Evolutionary conservation across 2,888 invertebrate genomes (phyloP), one percentile per base, ranked within the genome.

Genomic region (Aromia moschata): DNA sequence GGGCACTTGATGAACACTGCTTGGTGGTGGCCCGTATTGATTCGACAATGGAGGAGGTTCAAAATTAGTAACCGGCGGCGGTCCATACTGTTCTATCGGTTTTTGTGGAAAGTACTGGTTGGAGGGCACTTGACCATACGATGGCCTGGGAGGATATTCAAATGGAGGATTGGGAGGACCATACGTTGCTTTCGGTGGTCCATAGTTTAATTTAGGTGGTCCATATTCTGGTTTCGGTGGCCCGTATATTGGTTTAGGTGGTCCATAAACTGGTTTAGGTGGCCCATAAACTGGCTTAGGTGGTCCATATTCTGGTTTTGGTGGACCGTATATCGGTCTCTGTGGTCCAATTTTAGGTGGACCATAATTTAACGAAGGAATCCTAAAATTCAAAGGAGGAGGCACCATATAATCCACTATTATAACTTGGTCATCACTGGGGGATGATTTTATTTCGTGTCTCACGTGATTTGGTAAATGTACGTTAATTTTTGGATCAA

Each of bases 51-150:
- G 45, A 38, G 71, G 64, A 11, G 63, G 59, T 11, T 67, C 69
- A 54, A 63, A 69, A 44, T 60, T 62, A 7, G n/a, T n/a, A n/a
- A n/a, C n/a, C n/a, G 60, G 55, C 36, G 68, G 63, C 25, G 65
- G 58, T 9, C 65, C 61, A 51, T 62, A 65, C 10, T 63, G 20
- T n/a, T 60, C 10, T 25, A 31, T 9, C 25, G 62, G 55, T 52
- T 54, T 45, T 4, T 69, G 69, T 16, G 65, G 65, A 1, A 66
- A 64, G 51, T 63, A 70, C 16, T 60, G 47, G 40, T 56, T 41
- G 30, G 67, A 70, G 44, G 70, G 69, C 12, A 71, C 70, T 52
- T 76, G 73, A 10, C 69, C 70, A 53, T 68, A 71, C 51, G 58
- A 58, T 14, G 64, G 59, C 45, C 65, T 45, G 14, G 72, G 62